Conservation (phyloP, 2,113 vertebrate genomes). For the Diadophis punctatus region DNA sequence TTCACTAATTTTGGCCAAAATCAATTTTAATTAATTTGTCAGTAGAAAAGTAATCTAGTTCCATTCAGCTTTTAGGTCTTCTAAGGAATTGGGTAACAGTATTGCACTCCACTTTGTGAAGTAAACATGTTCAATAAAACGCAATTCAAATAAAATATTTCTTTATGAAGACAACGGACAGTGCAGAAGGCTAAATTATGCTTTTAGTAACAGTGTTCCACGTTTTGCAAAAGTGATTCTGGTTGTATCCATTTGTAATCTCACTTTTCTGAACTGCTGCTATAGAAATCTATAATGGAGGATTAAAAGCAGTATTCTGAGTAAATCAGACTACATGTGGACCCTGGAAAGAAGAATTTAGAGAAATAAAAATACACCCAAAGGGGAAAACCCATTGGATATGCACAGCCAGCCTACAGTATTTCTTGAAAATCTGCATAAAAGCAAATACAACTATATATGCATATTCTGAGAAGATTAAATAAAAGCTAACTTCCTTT, state of each 20-base stretch:
- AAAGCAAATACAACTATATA: neutral
- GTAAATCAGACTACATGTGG: neutral
- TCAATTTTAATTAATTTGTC: neutral
- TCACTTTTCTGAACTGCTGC: constrained; percentile 11
- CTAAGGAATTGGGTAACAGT: neutral
- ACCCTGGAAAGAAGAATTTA: neutral
- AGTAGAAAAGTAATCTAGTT: neutral
- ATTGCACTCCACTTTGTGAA: neutral
- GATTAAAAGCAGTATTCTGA: neutral
- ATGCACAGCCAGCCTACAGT: neutral
- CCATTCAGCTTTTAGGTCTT: neutral
- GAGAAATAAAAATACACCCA: neutral
- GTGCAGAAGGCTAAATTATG: neutral
- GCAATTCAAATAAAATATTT: neutral
- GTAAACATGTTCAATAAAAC: neutral
- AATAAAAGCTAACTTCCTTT: neutral
- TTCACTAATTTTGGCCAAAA: neutral
- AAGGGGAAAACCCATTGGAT: neutral
- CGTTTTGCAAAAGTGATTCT: neutral
- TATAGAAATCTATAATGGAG: neutral
- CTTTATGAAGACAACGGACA: neutral
- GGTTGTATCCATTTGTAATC: constrained; percentile 15
- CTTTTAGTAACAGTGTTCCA: neutral
- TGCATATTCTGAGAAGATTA: neutral
- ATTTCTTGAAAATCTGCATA: neutral